A percentile compares a stretch with the other conserved stretches of the same genome.
These are phyloP conservation scores for Lamellibrachia satsuma DNA, from an alignment of 2,888 invertebrate species.

Conservation along the genomic window DNA sequence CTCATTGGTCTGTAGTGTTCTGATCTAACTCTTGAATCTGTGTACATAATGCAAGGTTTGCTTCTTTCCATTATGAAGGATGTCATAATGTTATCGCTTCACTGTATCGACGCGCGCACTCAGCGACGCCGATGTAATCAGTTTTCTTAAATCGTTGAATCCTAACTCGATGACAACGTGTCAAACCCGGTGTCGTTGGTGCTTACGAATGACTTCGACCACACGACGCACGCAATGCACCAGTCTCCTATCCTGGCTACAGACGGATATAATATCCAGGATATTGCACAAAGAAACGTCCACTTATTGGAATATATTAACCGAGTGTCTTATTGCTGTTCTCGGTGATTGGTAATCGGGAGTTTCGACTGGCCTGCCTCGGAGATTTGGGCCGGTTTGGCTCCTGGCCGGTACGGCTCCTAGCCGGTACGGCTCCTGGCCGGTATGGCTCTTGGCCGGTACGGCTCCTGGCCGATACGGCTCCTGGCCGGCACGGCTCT, in stretches of 20 bases:
- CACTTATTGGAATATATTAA: neutral
- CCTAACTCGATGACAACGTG: neutral
- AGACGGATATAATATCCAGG: slow-evolving; percentile 6
- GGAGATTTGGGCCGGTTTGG: neutral
- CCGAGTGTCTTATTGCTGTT: neutral
- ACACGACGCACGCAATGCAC: neutral
- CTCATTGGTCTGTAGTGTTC: neutral
- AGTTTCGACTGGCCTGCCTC: neutral
- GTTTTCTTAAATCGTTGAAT: neutral
- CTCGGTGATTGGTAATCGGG: neutral
- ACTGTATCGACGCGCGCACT: neutral
- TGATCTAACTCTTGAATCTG: neutral
- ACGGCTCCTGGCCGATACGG: too few relatives aligned
- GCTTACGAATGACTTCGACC: neutral
- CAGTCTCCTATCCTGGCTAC: neutral
- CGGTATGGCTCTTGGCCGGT: too few relatives aligned
- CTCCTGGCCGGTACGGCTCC: neutral
- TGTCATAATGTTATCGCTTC: neutral
- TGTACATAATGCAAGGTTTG: neutral
- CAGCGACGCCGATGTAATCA: neutral
- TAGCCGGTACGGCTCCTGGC: neutral
- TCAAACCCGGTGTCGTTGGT: neutral
- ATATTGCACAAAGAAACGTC: slow-evolving; percentile 5
- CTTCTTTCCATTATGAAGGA: neutral
- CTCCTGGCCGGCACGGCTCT: too few relatives aligned